Conservation (phyloP, 1,140 invertebrate species). For the Cotesia glomerata region DNA sequence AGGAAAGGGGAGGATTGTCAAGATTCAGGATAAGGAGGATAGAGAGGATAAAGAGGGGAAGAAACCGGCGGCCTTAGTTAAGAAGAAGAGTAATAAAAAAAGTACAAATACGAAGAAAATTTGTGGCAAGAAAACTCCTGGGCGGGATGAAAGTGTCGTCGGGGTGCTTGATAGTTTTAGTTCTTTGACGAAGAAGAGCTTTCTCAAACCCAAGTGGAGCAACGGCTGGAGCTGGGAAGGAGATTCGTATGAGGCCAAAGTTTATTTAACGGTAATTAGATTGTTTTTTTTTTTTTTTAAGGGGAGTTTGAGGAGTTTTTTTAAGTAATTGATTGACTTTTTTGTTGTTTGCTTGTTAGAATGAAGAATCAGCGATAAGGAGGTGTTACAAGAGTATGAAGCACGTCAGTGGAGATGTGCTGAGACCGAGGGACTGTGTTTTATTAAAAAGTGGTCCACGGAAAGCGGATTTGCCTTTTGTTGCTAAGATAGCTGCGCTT, state of each 20-base stretch:
- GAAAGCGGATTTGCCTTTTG: constrained; percentile 89
- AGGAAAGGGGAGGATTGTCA: no score
- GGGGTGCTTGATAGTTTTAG: constrained; percentile 46
- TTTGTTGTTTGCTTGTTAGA: constrained; percentile 64
- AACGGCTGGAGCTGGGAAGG: constrained; percentile 94
- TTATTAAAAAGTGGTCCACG: constrained; percentile 81
- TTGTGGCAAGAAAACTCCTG: constrained; percentile 42
- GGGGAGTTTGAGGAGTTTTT: not conserved
- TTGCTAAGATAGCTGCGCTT: constrained; percentile 90
- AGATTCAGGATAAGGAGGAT: not conserved
- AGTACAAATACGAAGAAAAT: constrained; percentile 40
- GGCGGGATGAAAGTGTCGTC: constrained; percentile 37
- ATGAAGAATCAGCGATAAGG: constrained; percentile 77
- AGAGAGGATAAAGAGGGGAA: constrained; percentile 27
- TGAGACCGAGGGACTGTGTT: constrained; percentile 88
- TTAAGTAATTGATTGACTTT: no score
- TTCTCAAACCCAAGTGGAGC: constrained; percentile 78
- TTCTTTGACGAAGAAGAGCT: constrained; percentile 53
- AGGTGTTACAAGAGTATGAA: constrained; percentile 89
- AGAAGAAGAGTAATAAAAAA: constrained; percentile 39
- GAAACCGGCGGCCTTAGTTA: constrained; percentile 35
- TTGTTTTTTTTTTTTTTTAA: constrained; percentile 12
- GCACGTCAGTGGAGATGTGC: constrained; percentile 85
- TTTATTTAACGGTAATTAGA: constrained; percentile 84
- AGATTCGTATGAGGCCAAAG: constrained; percentile 79